Evolutionary conservation across 1,140 invertebrate genomes (phyloP).

Genomic region (Euwallacea similis): DNA sequence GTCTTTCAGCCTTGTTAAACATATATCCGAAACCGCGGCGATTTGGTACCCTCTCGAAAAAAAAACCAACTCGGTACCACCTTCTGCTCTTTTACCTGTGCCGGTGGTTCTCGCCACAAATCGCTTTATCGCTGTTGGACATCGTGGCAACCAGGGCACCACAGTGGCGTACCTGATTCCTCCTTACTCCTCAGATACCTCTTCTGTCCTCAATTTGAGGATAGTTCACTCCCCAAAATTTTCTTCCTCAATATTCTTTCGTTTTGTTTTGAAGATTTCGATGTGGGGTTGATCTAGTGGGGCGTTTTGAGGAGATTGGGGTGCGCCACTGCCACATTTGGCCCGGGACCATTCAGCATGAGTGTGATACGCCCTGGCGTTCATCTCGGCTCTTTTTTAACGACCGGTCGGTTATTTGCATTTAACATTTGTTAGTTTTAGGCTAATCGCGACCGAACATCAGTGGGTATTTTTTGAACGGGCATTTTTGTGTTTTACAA

Average conservation of each 20-base stretch:
- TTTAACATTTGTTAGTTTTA: conserved; percentile 42
- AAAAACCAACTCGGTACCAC: conserved; percentile 30
- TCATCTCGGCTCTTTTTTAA: conserved; percentile 27
- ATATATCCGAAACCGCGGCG: conserved; percentile 36
- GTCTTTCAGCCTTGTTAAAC: conserved; percentile 37
- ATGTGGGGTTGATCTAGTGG: no score
- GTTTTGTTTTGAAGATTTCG: no score
- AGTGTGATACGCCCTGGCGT: conserved; percentile 34
- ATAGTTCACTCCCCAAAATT: no score
- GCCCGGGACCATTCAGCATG: conserved; percentile 29
- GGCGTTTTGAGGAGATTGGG: no score
- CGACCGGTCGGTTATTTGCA: conserved; percentile 36
- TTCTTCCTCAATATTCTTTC: no score
- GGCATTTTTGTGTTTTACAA: conserved; percentile 40
- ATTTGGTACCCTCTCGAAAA: conserved; percentile 27
- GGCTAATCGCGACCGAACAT: conserved; percentile 37
- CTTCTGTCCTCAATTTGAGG: no score
- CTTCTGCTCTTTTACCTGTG: conserved; percentile 38
- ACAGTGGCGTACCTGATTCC: conserved; percentile 22
- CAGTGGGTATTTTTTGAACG: conserved; percentile 36
- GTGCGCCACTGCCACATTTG: conserved; percentile 24
- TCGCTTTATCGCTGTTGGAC: conserved; percentile 40
- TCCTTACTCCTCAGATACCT: no score
- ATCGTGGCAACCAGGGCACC: conserved; percentile 31
- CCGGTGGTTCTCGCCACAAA: conserved; percentile 39